Conservation (phyloP, 2,113 vertebrate genomes). For the Muntiacus muntjak region DNA sequence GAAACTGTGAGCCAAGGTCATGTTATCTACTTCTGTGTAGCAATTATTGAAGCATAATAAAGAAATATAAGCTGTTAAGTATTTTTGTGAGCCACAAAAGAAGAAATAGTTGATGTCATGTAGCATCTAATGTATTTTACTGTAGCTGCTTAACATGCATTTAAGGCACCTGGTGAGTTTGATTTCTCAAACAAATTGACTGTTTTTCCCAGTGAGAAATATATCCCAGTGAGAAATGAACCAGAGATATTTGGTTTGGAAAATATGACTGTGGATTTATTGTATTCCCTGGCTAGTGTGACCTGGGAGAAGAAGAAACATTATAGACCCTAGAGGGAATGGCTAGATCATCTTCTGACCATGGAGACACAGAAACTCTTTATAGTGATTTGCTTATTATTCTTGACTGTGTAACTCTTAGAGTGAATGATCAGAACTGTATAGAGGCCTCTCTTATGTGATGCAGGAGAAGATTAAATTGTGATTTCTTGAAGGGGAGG, state of each 20-base stretch:
- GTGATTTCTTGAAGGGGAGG: background rate
- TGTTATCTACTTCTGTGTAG: background rate
- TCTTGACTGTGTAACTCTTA: background rate
- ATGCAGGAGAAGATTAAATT: background rate
- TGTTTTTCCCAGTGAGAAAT: background rate
- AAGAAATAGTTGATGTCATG: background rate
- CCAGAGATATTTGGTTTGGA: background rate
- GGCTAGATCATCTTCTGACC: background rate
- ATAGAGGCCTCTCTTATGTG: background rate
- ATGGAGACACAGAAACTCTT: background rate
- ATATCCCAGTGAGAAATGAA: background rate
- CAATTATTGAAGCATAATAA: background rate
- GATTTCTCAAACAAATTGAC: background rate
- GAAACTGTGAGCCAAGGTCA: background rate
- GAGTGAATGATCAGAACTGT: background rate
- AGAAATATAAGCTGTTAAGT: background rate
- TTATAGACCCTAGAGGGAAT: background rate
- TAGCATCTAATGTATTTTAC: background rate
- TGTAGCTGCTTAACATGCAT: background rate
- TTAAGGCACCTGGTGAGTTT: background rate
- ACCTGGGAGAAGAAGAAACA: background rate
- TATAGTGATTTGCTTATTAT: background rate
- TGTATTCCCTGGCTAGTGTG: background rate
- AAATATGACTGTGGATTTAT: background rate
- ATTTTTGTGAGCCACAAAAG: background rate